Evolutionary conservation across 1,140 invertebrate species (phyloP), one percentile per base, ranked within the genome.

Genomic region (Bathynomus jamesi): DNA sequence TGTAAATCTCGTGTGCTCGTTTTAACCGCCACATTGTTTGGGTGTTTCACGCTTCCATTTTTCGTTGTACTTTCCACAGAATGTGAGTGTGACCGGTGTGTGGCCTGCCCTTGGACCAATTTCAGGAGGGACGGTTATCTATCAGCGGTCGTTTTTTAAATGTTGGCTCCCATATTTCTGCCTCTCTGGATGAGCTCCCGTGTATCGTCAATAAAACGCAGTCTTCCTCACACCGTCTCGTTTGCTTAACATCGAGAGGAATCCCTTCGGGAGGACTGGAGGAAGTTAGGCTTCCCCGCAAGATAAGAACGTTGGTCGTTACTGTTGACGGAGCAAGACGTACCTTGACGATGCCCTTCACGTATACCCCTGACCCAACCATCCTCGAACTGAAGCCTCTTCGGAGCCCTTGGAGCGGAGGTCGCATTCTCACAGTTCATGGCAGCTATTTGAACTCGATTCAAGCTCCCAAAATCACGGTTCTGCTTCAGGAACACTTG

Each of bases 91-190:
- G 61, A 87, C 86, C 62, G 89, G 90, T 5, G 85, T 98, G 65
- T 89, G 89, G 81, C 96, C 97, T 0, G 84, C 86, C 0, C 85
- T 93, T 61, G 97, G 96, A 0, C 96, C 96, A 4, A 88, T 91
- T 78, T 94, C 94, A 75, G 97, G 96, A 27, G 96, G 96, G 1
- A 98, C 96, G 0, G 88, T 91, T 77, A 82, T 99, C 62, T 2
- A 91, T 99, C 70, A 89, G 88, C 75, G 97, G 97, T 21, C 87
- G 89, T 76, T 91, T 96, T 83, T 83, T 99, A 62, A 96, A 98
- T 80, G 94, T 98, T 80, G 97, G 97, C 4, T 94, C 92, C 30
- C 88, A 87, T 72, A 91, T 95, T 70, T 88, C 87, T 3, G 94
- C 95, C 0, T 92, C 87, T 81, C 83, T 99, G 8, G 95, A 96